phyloP scores from a whole-genome alignment of 1,140 invertebrate species.

The Portunus trituberculatus region DNA sequence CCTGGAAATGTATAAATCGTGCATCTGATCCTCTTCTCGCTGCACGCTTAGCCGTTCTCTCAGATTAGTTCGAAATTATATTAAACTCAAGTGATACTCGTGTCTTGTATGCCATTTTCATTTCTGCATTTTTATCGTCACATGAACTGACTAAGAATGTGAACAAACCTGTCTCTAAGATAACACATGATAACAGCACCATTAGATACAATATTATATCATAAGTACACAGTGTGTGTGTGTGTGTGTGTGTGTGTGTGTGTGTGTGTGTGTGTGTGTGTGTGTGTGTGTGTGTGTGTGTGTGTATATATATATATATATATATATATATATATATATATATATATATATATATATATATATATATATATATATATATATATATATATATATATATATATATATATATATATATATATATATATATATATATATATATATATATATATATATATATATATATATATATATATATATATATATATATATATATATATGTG shows the following conservation, averaged over 20 bases:
- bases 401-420: conserved; percentile 37
- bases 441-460: conserved; percentile 34
- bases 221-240: neutral
- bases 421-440: conserved; percentile 14
- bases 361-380: conserved; percentile 39
- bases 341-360: conserved; percentile 54
- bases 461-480: conserved; percentile 27
- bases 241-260: neutral
- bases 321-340: conserved; percentile 59
- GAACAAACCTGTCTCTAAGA: too few species aligned
- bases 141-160: too few species aligned
- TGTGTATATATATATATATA: conserved; percentile 45
- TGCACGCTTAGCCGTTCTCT: neutral
- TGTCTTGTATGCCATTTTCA: too few species aligned
- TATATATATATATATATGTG: neutral
- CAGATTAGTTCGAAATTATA: neutral
- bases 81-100: neutral
- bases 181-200: neutral
- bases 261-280: neutral
- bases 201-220: neutral
- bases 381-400: conserved; percentile 46
- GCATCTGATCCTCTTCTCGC: conserved; percentile 6
- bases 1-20: conserved; percentile 23
- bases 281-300: too few species aligned
- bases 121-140: too few species aligned